A percentile compares a stretch with the other conserved stretches of the same genome.
These are phyloP conservation scores for Rhorus exstirpatorius DNA, from an alignment of 2,888 invertebrate species.

Conservation along the genomic window DNA sequence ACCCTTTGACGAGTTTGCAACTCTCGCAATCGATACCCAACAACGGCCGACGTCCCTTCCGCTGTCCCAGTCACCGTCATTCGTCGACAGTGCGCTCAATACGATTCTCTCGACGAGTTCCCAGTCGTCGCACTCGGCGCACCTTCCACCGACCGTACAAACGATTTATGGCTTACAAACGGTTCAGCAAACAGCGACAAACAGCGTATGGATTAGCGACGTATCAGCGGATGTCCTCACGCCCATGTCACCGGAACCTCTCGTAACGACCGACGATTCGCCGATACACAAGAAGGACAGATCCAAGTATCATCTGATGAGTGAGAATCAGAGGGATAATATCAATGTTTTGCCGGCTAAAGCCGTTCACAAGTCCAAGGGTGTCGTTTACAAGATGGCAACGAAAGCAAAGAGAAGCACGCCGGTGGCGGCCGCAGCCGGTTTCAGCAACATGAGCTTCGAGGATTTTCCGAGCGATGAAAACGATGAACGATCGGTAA, in stretches of 20 bases:
- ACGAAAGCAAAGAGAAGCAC: conserved; percentile 76
- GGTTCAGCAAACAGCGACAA: conserved; percentile 75
- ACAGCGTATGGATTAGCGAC: conserved; percentile 77
- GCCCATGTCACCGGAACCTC: conserved; percentile 81
- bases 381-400: conserved; percentile 76
- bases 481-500: conserved; percentile 85
- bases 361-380: conserved; percentile 80
- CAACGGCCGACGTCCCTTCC: conserved; percentile 82
- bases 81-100: conserved; percentile 76
- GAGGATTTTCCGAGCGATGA: conserved; percentile 91
- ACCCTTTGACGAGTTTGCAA: conserved; percentile 83
- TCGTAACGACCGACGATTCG: conserved; percentile 77
- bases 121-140: conserved; percentile 69
- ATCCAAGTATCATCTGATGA: conserved; percentile 87
- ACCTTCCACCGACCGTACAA: conserved; percentile 52
- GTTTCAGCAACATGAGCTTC: conserved; percentile 92
- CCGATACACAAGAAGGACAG: conserved; percentile 85
- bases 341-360: conserved; percentile 79
- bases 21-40: conserved; percentile 75
- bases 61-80: conserved; percentile 79
- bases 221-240: conserved; percentile 74
- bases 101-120: conserved; percentile 74
- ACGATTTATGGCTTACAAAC: conserved; percentile 74
- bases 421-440: conserved; percentile 83
- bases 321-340: conserved; percentile 85